These are phyloP conservation scores for Panurus biarmicus DNA, from an alignment of 2,113 vertebrate genomes.

Conservation along the genomic window DNA sequence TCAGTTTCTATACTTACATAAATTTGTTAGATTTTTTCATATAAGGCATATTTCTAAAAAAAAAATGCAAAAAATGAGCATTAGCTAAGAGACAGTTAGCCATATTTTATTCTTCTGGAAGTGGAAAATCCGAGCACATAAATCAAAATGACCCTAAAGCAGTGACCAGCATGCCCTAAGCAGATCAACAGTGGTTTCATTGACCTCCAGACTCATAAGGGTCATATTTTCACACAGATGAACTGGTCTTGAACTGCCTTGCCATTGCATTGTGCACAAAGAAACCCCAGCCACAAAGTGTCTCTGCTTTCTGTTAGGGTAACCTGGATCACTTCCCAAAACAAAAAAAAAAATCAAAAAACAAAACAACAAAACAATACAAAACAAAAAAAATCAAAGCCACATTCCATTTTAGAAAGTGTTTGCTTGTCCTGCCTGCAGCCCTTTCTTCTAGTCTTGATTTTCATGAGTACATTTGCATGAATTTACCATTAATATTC, in stretches of 20 bases:
- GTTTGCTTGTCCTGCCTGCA: background rate
- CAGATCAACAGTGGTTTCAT: slow-evolving; percentile 48
- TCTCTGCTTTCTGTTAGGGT: slow-evolving; percentile 43
- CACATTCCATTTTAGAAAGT: background rate
- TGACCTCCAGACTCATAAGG: slow-evolving; percentile 41
- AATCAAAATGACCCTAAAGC: slow-evolving; percentile 56
- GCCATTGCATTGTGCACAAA: slow-evolving; percentile 17
- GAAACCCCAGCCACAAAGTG: background rate
- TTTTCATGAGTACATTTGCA: background rate
- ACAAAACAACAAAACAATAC: background rate
- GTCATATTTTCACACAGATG: slow-evolving; percentile 64
- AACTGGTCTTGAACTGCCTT: slow-evolving; percentile 61
- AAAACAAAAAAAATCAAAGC: background rate
- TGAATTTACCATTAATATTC: background rate
- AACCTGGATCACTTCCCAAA: background rate
- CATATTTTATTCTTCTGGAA: slow-evolving; percentile 41
- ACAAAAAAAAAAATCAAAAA: background rate
- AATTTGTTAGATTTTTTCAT: background rate
- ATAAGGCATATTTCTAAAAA: background rate
- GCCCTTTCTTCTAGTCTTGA: background rate
- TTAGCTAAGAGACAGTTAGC: background rate
- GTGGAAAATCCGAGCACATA: slow-evolving; percentile 49
- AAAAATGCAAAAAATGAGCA: background rate
- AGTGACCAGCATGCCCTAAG: slow-evolving; percentile 52
- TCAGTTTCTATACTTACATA: background rate